Evolutionary conservation across 2,888 invertebrate species (phyloP), one percentile per base, ranked within the genome.

Genomic region (Apamea sordens): DNA sequence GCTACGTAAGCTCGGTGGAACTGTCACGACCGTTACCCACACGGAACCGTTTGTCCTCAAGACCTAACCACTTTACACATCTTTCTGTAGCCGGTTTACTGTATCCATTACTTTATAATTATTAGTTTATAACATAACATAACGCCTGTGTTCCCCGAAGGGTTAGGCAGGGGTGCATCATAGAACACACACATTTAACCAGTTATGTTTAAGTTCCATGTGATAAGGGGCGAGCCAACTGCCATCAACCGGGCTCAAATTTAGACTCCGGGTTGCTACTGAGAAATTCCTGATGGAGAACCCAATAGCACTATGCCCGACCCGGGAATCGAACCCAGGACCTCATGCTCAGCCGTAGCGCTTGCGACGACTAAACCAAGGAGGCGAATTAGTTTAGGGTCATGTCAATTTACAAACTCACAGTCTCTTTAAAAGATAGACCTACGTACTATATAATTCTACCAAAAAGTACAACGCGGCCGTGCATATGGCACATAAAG

Each of bases 21-120:
- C 91, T 92, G 94, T 93, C 91, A 92, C 94, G 91, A 95, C 95
- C 95, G 95, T 94, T 95, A 95, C 89, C 87, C 88, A 89, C 89
- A 88, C 92, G 92, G 92, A 92, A 91, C 92, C 90, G 90, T 85
- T 90, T 90, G 92, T 89, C 91, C 92, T 85, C 90, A 83, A 91
- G 89, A 89, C 90, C 89, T 83, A 59, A 82, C 85, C 82, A 82
- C 77, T 89, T 83, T 82, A 76, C 76, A 75, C 79, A 73, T 10
- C 24, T n/a, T 56, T 11, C 92, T 24, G 87, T 87, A 91, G 93
- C 92, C 92, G 92, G 79, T 76, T 90, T 70, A 41, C 73, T 82
- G 73, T 79, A 74, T 79, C 79, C 71, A 70, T 79, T 74, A 78
- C 80, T 76, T 70, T 61, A 18, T 61, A 53, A 36, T 79, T 53